Evolutionary conservation across 2,797 vertebrate species (phyloP).

Genomic region (Neosalanx taihuensis): DNA sequence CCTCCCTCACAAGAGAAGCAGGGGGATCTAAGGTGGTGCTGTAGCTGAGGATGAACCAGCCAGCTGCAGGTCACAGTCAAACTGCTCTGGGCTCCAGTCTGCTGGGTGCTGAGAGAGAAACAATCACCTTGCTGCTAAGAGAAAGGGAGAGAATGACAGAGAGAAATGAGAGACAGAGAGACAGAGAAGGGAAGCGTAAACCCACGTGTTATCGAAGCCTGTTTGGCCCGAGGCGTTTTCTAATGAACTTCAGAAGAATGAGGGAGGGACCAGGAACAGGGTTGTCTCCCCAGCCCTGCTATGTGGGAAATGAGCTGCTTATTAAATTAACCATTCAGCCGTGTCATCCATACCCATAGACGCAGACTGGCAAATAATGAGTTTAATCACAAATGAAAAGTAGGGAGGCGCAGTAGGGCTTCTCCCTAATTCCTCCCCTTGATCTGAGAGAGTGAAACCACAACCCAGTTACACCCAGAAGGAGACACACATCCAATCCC

Average conservation of each 20-base stretch:
- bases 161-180: neutral
- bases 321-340: neutral
- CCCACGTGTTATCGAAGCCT: no score
- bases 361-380: neutral
- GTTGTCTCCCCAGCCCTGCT: slow-evolving; percentile 9
- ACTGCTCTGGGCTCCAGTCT: no score
- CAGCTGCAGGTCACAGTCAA: neutral
- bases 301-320: neutral
- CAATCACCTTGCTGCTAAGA: neutral
- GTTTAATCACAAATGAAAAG: slow-evolving; percentile 2
- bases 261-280: neutral
- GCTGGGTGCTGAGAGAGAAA: neutral
- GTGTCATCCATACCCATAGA: neutral
- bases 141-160: neutral
- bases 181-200: no score
- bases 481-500: neutral
- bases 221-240: neutral
- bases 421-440: neutral
- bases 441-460: neutral
- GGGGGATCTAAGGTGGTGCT: slow-evolving; percentile 13
- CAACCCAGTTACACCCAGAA: neutral
- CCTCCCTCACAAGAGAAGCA: neutral
- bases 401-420: neutral
- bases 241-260: neutral
- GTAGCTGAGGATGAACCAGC: neutral